A percentile compares a stretch with the other conserved stretches of the same genome.
These are phyloP conservation scores for Phodopus roborovskii DNA, from an alignment of 2,113 vertebrate genomes.

Conservation along the genomic window DNA sequence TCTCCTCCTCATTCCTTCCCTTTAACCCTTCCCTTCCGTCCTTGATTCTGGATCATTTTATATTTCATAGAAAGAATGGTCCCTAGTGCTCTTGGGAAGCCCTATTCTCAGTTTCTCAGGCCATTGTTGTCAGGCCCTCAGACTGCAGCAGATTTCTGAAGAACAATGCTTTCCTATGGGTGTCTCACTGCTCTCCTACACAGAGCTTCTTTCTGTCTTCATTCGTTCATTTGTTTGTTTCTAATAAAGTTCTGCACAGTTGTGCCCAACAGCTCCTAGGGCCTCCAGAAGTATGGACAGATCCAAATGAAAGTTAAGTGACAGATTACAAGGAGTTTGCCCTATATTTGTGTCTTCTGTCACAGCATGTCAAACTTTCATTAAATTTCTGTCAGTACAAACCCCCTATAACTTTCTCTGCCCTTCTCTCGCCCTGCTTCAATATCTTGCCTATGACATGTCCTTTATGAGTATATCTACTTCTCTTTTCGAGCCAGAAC, in stretches of 20 bases:
- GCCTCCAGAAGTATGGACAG: background rate
- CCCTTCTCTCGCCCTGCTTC: background rate
- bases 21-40: background rate
- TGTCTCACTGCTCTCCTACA: background rate
- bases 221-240: background rate
- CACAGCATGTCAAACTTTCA: conserved; percentile 56
- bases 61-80: background rate
- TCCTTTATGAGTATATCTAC: background rate
- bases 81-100: background rate
- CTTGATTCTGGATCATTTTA: background rate
- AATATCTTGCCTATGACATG: background rate
- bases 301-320: background rate
- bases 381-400: conserved; percentile 43
- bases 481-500: background rate
- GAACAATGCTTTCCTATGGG: accelerated
- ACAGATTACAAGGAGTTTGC: conserved; percentile 43
- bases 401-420: background rate
- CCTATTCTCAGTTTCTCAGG: background rate
- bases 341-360: background rate
- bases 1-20: too few species aligned
- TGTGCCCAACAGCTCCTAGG: background rate
- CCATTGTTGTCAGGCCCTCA: background rate
- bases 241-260: background rate
- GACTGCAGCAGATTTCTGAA: background rate
- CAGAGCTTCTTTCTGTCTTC: background rate